phyloP scores from a whole-genome alignment of 2,888 invertebrate species.

The Harpagoxenus sublaevis region DNA sequence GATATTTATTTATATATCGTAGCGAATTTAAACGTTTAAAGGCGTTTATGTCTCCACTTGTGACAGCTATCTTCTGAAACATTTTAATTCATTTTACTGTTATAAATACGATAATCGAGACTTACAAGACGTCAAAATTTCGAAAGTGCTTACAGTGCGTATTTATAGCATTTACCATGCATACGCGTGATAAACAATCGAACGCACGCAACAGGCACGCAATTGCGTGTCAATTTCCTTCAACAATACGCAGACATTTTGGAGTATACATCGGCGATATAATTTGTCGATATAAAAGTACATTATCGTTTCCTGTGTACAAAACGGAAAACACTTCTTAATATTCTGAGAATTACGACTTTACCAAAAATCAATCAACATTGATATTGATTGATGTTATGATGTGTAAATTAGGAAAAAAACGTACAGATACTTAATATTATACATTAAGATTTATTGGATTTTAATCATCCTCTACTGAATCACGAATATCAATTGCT shows the following conservation, averaged over 20 bases:
- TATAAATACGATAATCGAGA: not conserved
- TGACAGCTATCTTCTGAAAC: not conserved
- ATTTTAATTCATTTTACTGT: not conserved
- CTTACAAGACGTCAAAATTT: constrained; percentile 5
- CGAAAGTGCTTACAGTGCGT: constrained; percentile 51
- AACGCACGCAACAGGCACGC: constrained; percentile 64
- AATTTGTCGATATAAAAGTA: constrained; percentile 20
- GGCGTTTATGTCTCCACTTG: not conserved
- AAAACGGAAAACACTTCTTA: not conserved
- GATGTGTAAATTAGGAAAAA: not conserved
- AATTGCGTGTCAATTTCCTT: constrained; percentile 59
- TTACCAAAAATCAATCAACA: constrained; percentile 9
- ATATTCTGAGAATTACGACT: not conserved
- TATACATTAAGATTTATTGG: not conserved
- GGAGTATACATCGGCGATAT: constrained; percentile 7
- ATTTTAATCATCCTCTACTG: not conserved
- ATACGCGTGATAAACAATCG: constrained; percentile 57
- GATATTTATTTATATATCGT: constrained; percentile 1
- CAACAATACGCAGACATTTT: constrained; percentile 66
- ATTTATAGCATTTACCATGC: constrained; percentile 4
- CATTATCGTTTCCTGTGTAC: constrained; percentile 29
- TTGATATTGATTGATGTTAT: not conserved
- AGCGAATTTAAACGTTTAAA: not conserved
- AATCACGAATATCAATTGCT: not conserved
- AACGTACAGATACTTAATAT: not conserved